Evolutionary conservation across 2,888 invertebrate genomes (phyloP), one percentile per base, ranked within the genome.

Genomic region (Metacarcinus magister): DNA sequence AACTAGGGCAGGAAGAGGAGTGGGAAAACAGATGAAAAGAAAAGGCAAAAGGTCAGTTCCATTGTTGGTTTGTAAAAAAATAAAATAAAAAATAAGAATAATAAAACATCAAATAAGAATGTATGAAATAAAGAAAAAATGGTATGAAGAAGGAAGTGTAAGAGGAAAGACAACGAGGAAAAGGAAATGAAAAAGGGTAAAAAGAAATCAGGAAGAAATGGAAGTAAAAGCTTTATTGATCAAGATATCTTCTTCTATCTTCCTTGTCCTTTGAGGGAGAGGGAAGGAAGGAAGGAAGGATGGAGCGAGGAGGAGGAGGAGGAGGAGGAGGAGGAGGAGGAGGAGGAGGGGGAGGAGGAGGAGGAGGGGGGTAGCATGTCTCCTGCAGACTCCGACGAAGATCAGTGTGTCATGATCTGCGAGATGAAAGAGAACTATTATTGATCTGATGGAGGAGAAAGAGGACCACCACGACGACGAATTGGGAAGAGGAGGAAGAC

Each of bases 361-460:
- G 67, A 23, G 19, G 19, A 23, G n/a, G 23, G 23, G 19, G 19
- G 67, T 67, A 23, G 19, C 67, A 19, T 23, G 67, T 67, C 67
- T n/a, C 67, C 67, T 10, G 67, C 67, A 67, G 67, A 67, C 23
- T 23, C 23, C 0, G 67, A 67, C 67, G 67, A 67, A 23, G 67
- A 23, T 67, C n/a, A 67, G 67, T 16, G 67, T 67, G 67, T 67
- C 67, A 67, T 23, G 67, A 67, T 67, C 67, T 23, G n/a, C n/a
- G 67, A 67, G 67, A 67, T 67, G 67, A 67, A 67, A 67, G 67
- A 23, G 67, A 67, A 16, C 23, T 67, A 28, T 82, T 82, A 82
- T 82, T 82, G 82, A 82, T 82, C 82, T 82, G 82, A 82, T 82
- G 82, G 75, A 75, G 28, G 82, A 82, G 82, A 8, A 82, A 13